Base-by-base conservation (phyloP, 2,797 vertebrate genomes). In the Acanthopagrus latus region DNA sequence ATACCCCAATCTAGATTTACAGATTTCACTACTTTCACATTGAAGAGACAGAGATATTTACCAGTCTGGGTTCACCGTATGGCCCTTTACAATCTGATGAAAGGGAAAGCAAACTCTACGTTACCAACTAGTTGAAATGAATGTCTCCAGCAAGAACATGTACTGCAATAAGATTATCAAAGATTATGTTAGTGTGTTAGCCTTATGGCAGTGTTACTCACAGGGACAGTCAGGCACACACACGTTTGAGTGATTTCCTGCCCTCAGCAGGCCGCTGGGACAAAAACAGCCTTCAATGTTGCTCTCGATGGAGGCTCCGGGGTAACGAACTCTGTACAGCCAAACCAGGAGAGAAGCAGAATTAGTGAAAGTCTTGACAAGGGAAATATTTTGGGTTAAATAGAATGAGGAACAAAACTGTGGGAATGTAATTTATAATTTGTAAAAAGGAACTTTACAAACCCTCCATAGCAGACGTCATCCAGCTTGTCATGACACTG, bases 71-170 rank as follows among this genome's bases (percentile, higher is more conserved):
- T 47, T 93, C 89, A 62, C 94, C 93, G 4, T 66, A 25, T 29
- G 94, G 90, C 55, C 94, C 94, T 85, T 85, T 92, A 46, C 95
- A 95, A 47, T 60, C 95, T 95, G 77, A 23, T 14, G 48, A 62
- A 64, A 4, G 8, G 38, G 25, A 25, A 47, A 58, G 73, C 2
- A 60, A 14, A 48, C 3, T 27, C 2, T 27, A 7, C 20, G 48
- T 68, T 25, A 64, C 23, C 11, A n/a, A 62, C 51, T 38, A 46
- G 5, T 46, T 38, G 23, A 23, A 44, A 64, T 25, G 33, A 12
- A 41, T 63, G 6, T 17, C n/a, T 18, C 2, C 5, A 27, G 7
- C 2, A 16, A 33, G 44, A 4, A 62, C 21, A 50, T 43, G 27
- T 8, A 14, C 5, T 12, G 14, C 44, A 44, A 51, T 43, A 11